phyloP scores from a whole-genome alignment of 2,797 vertebrate species.

The Siniperca undulata region DNA sequence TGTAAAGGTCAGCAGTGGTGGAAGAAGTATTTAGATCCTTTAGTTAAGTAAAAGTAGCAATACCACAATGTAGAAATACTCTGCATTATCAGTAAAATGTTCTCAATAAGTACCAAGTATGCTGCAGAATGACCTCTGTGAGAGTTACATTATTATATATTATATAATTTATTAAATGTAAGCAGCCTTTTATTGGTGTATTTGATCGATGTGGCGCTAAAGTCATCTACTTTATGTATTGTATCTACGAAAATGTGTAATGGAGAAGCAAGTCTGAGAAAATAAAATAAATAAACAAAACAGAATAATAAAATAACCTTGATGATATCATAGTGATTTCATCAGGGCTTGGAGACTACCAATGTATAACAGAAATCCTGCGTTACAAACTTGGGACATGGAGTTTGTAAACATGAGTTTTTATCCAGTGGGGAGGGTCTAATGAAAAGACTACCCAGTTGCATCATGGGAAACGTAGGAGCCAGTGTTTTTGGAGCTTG shows the following conservation, averaged over 20 bases:
- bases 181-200: background rate
- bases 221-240: background rate
- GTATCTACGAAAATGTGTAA: background rate
- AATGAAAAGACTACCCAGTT: background rate
- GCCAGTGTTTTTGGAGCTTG: background rate
- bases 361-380: background rate
- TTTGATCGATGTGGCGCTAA: background rate
- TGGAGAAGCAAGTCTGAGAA: background rate
- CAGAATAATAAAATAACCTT: background rate
- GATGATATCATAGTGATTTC: constrained; percentile 12
- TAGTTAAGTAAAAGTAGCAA: background rate
- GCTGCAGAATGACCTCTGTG: background rate
- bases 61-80: background rate
- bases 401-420: background rate
- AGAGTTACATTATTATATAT: background rate
- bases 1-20: constrained; percentile 10
- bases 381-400: too few species aligned
- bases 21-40: background rate
- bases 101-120: background rate
- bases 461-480: constrained; percentile 34
- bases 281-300: too few species aligned
- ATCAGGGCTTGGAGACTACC: background rate
- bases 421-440: background rate
- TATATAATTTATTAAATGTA: background rate
- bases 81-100: background rate